phyloP scores from a whole-genome alignment of 2,888 invertebrate species.

The Apodemia hepburni region DNA sequence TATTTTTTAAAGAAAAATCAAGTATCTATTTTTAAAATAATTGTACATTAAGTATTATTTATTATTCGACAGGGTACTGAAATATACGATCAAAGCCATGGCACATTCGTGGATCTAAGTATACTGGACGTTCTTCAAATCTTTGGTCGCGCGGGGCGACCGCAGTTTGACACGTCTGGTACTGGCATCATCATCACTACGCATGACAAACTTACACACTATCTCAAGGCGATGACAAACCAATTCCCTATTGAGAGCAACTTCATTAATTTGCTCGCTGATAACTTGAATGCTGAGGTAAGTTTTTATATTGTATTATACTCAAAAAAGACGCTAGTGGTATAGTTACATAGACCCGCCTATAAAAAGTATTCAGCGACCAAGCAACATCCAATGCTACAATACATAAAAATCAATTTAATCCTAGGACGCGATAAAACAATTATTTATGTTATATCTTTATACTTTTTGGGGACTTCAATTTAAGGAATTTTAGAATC shows the following conservation, averaged over 20 bases:
- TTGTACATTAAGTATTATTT: background rate
- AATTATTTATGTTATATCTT: no score
- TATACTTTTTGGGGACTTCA: no score
- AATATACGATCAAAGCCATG: constrained; percentile 97
- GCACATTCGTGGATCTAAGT: constrained; percentile 95
- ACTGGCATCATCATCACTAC: constrained; percentile 97
- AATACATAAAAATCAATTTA: no score
- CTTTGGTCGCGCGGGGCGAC: constrained; percentile 98
- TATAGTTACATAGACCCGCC: no score
- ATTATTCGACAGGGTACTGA: constrained; percentile 89
- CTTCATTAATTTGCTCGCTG: constrained; percentile 93
- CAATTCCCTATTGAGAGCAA: constrained; percentile 99
- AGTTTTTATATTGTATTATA: constrained; percentile 20
- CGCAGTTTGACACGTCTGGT: constrained; percentile 97
- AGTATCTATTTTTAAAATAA: no score
- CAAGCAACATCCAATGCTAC: no score
- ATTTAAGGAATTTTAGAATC: no score
- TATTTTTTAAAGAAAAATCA: no score
- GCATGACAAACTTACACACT: constrained; percentile 95
- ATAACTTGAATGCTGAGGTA: constrained; percentile 99
- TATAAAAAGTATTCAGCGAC: no score
- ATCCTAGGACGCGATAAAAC: no score
- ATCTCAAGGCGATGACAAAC: constrained; percentile 95
- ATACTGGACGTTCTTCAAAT: constrained; percentile 99
- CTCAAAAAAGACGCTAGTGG: no score